phyloP scores from a whole-genome alignment of 2,797 vertebrate genomes.

The Silurus aristotelis region DNA sequence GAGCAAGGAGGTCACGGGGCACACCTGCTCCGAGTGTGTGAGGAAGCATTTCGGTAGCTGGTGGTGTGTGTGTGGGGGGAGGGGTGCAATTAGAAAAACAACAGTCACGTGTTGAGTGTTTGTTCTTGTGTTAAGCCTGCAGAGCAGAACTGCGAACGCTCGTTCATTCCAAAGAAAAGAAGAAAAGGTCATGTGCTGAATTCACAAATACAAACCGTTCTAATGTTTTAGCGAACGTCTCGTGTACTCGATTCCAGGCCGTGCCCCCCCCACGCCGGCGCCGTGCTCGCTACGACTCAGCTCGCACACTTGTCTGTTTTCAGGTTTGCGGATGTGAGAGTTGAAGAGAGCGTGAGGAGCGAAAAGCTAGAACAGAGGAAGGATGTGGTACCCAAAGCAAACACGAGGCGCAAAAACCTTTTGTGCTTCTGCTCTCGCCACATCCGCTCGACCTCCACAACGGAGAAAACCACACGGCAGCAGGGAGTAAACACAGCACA shows the following conservation, averaged over 20 bases:
- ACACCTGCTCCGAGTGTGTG: constrained; percentile 42
- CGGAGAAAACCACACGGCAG: constrained; percentile 61
- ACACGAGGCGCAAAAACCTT: constrained; percentile 55
- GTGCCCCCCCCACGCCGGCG: too few relatives aligned
- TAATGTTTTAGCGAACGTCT: background rate
- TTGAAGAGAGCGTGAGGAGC: constrained; percentile 12
- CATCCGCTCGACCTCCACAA: constrained; percentile 62
- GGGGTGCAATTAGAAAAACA: constrained; percentile 38
- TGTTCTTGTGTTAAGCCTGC: constrained; percentile 21
- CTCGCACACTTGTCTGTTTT: background rate
- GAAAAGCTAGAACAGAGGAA: constrained; percentile 49
- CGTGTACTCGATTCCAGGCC: too few relatives aligned
- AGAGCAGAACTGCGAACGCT: constrained; percentile 16
- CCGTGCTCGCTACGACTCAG: background rate
- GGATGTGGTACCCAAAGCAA: constrained; percentile 68
- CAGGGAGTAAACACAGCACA: constrained; percentile 56
- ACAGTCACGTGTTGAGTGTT: constrained; percentile 36
- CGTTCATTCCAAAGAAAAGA: background rate
- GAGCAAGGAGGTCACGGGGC: constrained; percentile 35
- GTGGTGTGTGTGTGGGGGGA: too few relatives aligned
- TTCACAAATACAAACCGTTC: background rate
- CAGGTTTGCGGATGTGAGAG: constrained; percentile 41
- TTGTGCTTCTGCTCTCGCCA: constrained; percentile 62
- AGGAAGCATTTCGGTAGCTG: constrained; percentile 31
- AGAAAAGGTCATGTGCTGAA: background rate